Evolutionary conservation across 1,140 invertebrate genomes (phyloP).

Genomic region (Lasioglossum baleicum): DNA sequence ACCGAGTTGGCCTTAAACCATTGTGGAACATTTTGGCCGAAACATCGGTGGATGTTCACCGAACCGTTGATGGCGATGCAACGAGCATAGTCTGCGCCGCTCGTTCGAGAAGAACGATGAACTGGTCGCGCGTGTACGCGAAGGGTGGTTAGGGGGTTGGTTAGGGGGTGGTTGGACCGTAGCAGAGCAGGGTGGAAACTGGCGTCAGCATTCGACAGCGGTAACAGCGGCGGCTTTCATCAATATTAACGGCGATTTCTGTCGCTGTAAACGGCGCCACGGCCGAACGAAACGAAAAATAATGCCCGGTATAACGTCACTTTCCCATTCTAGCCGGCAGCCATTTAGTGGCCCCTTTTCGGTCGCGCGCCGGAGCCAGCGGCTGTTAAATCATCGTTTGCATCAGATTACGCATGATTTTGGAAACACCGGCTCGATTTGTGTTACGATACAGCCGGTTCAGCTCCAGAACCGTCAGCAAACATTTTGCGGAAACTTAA

Average conservation of each 20-base stretch:
- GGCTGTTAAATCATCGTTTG: constrained; percentile 51
- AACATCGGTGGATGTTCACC: background rate
- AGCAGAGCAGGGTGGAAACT: constrained; percentile 27
- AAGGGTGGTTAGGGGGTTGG: background rate
- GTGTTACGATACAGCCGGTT: constrained; percentile 26
- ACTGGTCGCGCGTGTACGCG: background rate
- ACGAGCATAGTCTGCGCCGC: background rate
- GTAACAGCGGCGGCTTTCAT: constrained; percentile 37
- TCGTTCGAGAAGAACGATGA: constrained; percentile 6
- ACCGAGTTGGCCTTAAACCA: background rate
- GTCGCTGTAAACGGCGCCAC: constrained; percentile 44
- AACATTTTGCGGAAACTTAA: constrained; percentile 27
- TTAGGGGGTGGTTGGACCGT: too few relatives aligned
- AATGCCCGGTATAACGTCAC: constrained; percentile 33
- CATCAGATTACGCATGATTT: constrained; percentile 54
- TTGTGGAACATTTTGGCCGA: background rate
- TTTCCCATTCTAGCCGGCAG: constrained; percentile 1
- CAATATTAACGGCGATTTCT: constrained; percentile 55
- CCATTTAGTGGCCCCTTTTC: constrained; percentile 5
- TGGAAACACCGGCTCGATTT: constrained; percentile 33
- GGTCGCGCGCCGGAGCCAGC: background rate
- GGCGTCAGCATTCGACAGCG: constrained; percentile 29
- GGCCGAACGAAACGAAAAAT: constrained; percentile 54
- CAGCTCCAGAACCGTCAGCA: background rate
- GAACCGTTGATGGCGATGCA: background rate